Conservation (phyloP, 1,140 invertebrate genomes). For the Drosophila sulfurigaster region DNA sequence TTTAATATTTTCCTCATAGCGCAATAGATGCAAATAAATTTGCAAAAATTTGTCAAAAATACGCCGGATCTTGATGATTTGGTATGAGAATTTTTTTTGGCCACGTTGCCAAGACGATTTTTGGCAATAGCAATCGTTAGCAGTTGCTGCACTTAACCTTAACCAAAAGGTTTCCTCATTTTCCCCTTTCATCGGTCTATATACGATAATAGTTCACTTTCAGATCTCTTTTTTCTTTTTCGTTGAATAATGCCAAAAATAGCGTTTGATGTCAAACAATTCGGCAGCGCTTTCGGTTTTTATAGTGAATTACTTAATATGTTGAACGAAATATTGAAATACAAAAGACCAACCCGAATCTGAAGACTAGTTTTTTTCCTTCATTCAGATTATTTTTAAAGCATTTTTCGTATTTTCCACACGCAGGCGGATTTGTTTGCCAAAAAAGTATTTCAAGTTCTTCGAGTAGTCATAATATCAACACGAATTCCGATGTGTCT, state of each 20-base stretch:
- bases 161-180: constrained; percentile 17
- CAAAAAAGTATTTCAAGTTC: constrained; percentile 42
- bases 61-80: constrained; percentile 31
- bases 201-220: constrained; percentile 15
- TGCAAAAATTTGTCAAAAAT: constrained; percentile 68
- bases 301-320: constrained; percentile 69
- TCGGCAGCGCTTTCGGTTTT: constrained; percentile 34
- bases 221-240: constrained; percentile 12
- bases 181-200: background rate
- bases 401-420: constrained; percentile 26
- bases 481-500: constrained; percentile 32
- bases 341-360: constrained; percentile 6
- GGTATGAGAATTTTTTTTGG: constrained; percentile 35
- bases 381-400: constrained; percentile 24
- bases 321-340: constrained; percentile 35
- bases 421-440: constrained; percentile 27
- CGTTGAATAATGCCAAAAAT: constrained; percentile 44
- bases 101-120: constrained; percentile 52
- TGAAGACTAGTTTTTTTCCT: constrained; percentile 17
- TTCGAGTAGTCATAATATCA: constrained; percentile 22
- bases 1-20: constrained; percentile 9
- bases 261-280: constrained; percentile 50
- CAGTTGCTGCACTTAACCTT: constrained; percentile 52
- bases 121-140: constrained; percentile 21
- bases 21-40: constrained; percentile 57